Conservation (phyloP, 1,140 invertebrate genomes). For the Drosophila ercepeae region DNA sequence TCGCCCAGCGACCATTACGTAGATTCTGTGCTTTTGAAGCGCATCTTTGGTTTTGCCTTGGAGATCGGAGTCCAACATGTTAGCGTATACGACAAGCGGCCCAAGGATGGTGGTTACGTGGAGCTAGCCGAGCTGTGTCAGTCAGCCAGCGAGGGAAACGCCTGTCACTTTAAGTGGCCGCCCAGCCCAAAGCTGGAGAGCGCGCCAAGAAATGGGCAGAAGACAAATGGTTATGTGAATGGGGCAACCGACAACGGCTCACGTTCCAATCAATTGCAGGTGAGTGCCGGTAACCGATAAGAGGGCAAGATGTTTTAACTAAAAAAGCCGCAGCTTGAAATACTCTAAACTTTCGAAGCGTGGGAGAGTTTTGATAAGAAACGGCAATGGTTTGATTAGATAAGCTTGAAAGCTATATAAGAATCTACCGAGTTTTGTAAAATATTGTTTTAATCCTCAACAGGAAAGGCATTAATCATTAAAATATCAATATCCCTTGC, state of each 20-base stretch:
- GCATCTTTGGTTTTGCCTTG: conserved; percentile 65
- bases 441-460: too few species aligned
- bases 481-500: not conserved
- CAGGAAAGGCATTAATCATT: too few species aligned
- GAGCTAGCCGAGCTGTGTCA: conserved; percentile 39
- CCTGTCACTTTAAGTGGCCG: conserved; percentile 31
- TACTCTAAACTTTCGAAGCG: not conserved
- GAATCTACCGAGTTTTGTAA: too few species aligned
- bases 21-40: conserved; percentile 43
- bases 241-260: conserved; percentile 15
- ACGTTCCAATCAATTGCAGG: conserved; percentile 44
- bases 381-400: not conserved
- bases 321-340: not conserved
- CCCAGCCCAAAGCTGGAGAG: conserved; percentile 20
- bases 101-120: conserved; percentile 35
- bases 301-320: not conserved
- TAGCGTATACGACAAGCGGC: conserved; percentile 73
- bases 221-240: conserved; percentile 48
- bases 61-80: conserved; percentile 60
- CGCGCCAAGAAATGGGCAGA: conserved; percentile 26
- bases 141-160: not conserved
- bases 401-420: too few species aligned
- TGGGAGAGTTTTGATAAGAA: not conserved
- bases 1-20: conserved; percentile 51
- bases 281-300: conserved; percentile 31